A percentile compares a stretch with the other conserved stretches of the same genome.
Evolutionary conservation across 2,888 invertebrate species (phyloP).

Genomic region (Elysia crispata): DNA sequence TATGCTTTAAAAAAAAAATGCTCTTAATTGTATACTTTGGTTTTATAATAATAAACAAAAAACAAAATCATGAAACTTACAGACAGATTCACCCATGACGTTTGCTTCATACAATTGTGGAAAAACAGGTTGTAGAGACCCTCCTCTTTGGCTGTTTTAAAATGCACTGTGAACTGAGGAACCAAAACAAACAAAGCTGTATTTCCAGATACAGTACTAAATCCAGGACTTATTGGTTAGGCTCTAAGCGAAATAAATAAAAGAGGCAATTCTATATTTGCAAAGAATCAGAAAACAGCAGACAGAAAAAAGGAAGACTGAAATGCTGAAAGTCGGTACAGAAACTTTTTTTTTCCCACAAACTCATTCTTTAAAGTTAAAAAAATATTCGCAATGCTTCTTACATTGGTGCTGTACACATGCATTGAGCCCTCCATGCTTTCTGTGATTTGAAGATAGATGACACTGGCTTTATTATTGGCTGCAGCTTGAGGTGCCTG

Average conservation of each 20-base stretch:
- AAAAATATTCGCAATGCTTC: neutral
- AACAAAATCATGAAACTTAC: conserved; percentile 27
- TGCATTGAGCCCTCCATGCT: neutral
- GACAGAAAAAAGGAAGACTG: neutral
- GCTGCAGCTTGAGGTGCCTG: too few species aligned
- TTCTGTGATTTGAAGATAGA: conserved; percentile 24
- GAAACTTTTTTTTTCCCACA: too few species aligned
- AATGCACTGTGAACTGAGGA: conserved; percentile 70
- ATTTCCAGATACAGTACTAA: too few species aligned
- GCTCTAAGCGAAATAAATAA: too few species aligned
- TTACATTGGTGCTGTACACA: conserved; percentile 25
- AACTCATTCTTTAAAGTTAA: too few species aligned
- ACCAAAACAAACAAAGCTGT: neutral
- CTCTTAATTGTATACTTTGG: too few species aligned
- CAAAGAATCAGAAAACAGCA: neutral
- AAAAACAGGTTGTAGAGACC: conserved; percentile 96
- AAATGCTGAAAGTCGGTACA: too few species aligned
- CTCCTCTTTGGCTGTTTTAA: conserved; percentile 83
- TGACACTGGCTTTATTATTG: neutral
- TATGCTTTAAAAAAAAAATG: too few species aligned
- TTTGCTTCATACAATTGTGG: conserved; percentile 86
- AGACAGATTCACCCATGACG: conserved; percentile 18
- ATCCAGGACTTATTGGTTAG: too few species aligned
- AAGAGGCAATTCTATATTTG: too few species aligned
- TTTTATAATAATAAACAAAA: too few species aligned